Conservation (phyloP, 2,797 vertebrate species). For the Siniperca undulata region DNA sequence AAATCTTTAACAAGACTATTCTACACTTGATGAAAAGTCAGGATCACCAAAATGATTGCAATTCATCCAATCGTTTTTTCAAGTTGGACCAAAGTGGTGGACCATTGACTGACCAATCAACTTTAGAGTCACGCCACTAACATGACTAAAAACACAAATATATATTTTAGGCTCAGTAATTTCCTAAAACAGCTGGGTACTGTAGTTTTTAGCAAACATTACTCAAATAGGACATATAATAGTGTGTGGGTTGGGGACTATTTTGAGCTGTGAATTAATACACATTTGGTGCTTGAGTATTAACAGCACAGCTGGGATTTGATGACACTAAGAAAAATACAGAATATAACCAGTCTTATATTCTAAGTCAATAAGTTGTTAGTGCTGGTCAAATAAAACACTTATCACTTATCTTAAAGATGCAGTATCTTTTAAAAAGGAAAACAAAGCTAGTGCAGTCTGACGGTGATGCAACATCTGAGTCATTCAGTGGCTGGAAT, state of each 20-base stretch:
- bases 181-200: not conserved
- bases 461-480: constrained; percentile 35
- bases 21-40: not conserved
- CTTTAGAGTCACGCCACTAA: not conserved
- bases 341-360: not conserved
- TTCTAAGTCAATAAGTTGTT: not conserved
- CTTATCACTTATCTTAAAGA: not conserved
- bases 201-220: not conserved
- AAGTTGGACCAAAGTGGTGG: not conserved
- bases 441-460: constrained; percentile 23
- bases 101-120: not conserved
- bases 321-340: not conserved
- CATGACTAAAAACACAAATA: not conserved
- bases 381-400: not conserved
- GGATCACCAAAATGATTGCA: not conserved
- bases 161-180: not conserved
- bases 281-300: not conserved
- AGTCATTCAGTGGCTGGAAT: constrained; percentile 48
- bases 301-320: not conserved
- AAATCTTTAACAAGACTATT: not conserved
- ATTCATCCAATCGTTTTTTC: not conserved
- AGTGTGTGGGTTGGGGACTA: not conserved
- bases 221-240: not conserved
- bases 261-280: not conserved
- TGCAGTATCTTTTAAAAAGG: constrained; percentile 1